Base-by-base conservation (phyloP, 2,113 vertebrate genomes). In the Galemys pyrenaicus region DNA sequence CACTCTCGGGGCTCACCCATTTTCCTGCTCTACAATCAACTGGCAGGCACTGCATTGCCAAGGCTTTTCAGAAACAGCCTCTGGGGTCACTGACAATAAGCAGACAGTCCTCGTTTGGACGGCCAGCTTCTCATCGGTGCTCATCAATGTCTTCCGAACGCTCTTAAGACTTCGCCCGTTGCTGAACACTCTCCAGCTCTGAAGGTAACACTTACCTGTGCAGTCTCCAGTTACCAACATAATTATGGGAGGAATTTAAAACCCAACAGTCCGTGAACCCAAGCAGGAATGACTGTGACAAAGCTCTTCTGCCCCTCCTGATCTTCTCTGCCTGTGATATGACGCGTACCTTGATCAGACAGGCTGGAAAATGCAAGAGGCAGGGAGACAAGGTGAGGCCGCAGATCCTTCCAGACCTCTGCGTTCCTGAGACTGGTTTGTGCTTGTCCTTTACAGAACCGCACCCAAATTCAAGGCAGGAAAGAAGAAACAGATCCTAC, bases 401-500 rank as follows among this genome's bases (percentile, higher is more conserved):
- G 35, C 78, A 49, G 73, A 46, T 28, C 62, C 68, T 39, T 90
- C 83, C 15, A 75, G 84, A 91, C 83, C n/a, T 81, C 82, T 17
- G 39, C 77, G 67, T 82, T 85, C 95, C 73, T 30, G 13, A 92
- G 51, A 78, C 56, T 93, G 84, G 46, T 51, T 68, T 51, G 39
- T 60, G 73, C 82, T 94, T 91, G 32, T 62, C 58, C 89, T 62
- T 92, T 46, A 92, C 46, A 83, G 58, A 65, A 60, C 44, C 74
- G 60, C 16, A 79, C 78, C 94, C 51, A 67, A 86, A 91, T 58
- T 37, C 73, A 95, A 92, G 79, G 30, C 91, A 80, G n/a, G 70
- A 82, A 75, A 91, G 87, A 95, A 95, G 60, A 89, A 78, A 65
- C 10, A 0, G 71, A 90, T 79, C 65, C 92, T 94, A 87, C 62